Evolutionary conservation across 1,140 invertebrate species (phyloP).

Genomic region (Scaptomyza hsui): DNA sequence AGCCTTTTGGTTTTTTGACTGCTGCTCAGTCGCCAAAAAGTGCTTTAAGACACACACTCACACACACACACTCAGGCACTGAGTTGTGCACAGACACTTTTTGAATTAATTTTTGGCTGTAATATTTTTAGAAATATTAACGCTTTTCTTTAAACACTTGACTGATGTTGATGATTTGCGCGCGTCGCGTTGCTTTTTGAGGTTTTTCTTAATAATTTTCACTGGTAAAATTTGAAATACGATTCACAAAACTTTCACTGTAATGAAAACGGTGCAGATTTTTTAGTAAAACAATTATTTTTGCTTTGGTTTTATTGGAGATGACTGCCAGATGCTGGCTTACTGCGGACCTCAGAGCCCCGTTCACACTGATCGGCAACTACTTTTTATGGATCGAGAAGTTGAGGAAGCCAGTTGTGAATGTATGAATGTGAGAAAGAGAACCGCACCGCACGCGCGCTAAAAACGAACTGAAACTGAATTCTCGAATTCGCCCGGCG

Average conservation of each 20-base stretch:
- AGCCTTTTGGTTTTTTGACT: conserved; percentile 42
- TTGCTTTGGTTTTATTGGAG: not conserved
- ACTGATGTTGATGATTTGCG: conserved; percentile 54
- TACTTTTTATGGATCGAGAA: not conserved
- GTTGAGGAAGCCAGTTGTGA: conserved; percentile 8
- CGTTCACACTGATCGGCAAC: conserved; percentile 36
- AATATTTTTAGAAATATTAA: conserved; percentile 54
- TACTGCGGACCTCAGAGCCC: conserved; percentile 19
- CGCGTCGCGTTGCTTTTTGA: conserved; percentile 44
- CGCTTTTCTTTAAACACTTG: conserved; percentile 65
- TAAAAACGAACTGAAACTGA: conserved; percentile 80
- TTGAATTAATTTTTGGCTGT: conserved; percentile 43
- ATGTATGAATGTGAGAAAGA: conserved; percentile 42
- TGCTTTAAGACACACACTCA: conserved; percentile 33
- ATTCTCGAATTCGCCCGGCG: conserved; percentile 26
- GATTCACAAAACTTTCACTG: conserved; percentile 72
- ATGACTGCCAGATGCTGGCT: conserved; percentile 25
- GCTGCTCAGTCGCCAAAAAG: conserved; percentile 71
- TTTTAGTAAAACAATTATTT: conserved; percentile 23
- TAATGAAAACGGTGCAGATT: conserved; percentile 46
- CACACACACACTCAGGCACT: conserved; percentile 45
- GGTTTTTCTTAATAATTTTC: conserved; percentile 62
- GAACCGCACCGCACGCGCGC: conserved; percentile 82
- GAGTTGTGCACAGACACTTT: conserved; percentile 50
- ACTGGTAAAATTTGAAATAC: conserved; percentile 65